A percentile compares a stretch with the other conserved stretches of the same genome.
phyloP scores from a whole-genome alignment of 1,140 invertebrate genomes.

The Saccostrea glomerata region DNA sequence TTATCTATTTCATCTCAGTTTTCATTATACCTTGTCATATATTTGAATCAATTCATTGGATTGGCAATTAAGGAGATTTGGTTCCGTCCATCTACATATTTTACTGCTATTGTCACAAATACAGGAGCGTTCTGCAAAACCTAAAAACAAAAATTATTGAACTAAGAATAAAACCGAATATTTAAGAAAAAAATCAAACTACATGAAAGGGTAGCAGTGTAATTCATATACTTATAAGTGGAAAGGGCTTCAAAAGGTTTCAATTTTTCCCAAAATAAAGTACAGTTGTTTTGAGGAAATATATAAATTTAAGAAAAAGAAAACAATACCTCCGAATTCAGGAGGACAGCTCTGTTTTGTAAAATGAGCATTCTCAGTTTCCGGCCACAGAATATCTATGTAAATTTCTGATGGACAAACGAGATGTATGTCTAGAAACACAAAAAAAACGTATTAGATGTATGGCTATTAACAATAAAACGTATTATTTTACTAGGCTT shows the following conservation, averaged over 20 bases:
- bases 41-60: neutral
- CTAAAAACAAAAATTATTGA: neutral
- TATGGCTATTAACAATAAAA: neutral
- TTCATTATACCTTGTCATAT: neutral
- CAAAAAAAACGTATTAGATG: neutral
- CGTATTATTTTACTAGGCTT: too few species aligned
- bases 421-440: neutral
- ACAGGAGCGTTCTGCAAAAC: neutral
- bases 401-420: neutral
- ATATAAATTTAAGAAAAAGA: too few species aligned
- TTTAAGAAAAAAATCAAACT: too few species aligned
- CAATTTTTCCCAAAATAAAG: too few species aligned
- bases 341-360: neutral
- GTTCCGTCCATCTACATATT: neutral
- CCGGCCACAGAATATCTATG: neutral
- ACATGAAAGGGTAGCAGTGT: too few species aligned
- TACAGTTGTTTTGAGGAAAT: too few species aligned
- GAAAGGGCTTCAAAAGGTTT: too few species aligned
- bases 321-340: neutral
- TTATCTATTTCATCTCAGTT: neutral
- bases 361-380: neutral
- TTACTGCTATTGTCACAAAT: neutral
- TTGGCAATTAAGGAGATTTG: slow-evolving; percentile 6
- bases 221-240: too few species aligned
- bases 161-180: too few species aligned